A percentile compares a stretch with the other conserved stretches of the same genome.
Conservation (phyloP, 2,888 invertebrate species). For the Serripes groenlandicus region DNA sequence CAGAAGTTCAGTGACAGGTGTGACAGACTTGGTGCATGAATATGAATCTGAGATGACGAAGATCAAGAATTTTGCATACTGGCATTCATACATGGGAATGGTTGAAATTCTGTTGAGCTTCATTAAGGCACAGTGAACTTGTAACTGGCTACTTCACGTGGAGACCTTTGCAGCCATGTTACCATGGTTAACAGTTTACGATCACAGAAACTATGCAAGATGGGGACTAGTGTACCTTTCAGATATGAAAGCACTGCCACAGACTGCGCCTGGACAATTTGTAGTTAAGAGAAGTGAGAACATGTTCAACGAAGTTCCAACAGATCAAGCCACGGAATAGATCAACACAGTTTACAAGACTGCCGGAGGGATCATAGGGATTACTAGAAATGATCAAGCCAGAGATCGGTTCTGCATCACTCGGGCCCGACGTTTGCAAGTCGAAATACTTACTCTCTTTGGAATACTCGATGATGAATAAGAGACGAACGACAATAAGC, state of each 20-base stretch:
- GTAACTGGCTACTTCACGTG: too few relatives aligned
- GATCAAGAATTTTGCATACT: slow-evolving; percentile 13
- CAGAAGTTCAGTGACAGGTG: too few relatives aligned
- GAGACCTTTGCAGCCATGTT: slow-evolving; percentile 54
- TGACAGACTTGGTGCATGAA: background rate
- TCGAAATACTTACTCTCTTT: too few relatives aligned
- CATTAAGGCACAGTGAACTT: slow-evolving; percentile 46
- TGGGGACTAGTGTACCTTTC: slow-evolving; percentile 61
- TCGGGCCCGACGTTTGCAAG: too few relatives aligned
- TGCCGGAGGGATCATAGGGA: background rate
- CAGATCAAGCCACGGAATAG: slow-evolving; percentile 53
- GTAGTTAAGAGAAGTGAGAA: slow-evolving; percentile 44
- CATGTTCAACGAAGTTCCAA: slow-evolving; percentile 49
- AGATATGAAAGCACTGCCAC: slow-evolving; percentile 47
- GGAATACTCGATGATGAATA: too few relatives aligned
- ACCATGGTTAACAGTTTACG: slow-evolving; percentile 50
- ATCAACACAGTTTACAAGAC: slow-evolving; percentile 37
- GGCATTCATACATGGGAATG: slow-evolving; percentile 6
- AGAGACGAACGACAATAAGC: too few relatives aligned
- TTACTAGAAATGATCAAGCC: background rate
- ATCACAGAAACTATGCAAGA: slow-evolving; percentile 57
- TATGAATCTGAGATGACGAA: background rate
- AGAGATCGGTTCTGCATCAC: too few relatives aligned
- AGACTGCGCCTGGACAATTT: slow-evolving; percentile 42
- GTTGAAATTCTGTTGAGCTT: slow-evolving; percentile 31